These are phyloP conservation scores for Solea solea DNA, from an alignment of 2,113 vertebrate genomes.

Conservation along the genomic window DNA sequence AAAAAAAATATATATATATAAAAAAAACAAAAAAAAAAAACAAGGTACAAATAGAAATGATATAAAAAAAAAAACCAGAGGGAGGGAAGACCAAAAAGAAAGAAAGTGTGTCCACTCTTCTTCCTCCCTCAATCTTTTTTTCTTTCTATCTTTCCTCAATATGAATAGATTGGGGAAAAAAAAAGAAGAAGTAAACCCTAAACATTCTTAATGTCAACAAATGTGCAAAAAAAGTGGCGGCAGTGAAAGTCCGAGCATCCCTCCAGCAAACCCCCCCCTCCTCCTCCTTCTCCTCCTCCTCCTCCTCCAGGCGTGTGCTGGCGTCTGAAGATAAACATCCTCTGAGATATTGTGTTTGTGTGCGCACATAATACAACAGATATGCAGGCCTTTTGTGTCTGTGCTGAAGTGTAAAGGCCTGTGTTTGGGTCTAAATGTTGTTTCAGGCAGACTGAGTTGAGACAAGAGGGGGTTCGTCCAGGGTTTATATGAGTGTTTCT, in stretches of 20 bases:
- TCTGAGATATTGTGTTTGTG: constrained; percentile 59
- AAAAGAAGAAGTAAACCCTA: constrained; percentile 87
- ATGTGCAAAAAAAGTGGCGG: constrained; percentile 88
- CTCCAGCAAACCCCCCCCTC: constrained; percentile 34
- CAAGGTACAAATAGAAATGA: constrained; percentile 68
- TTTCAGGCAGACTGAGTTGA: constrained; percentile 29
- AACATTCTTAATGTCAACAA: constrained; percentile 99
- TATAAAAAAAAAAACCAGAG: constrained; percentile 56
- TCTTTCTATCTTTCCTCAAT: constrained; percentile 73
- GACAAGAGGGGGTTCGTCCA: constrained; percentile 34
- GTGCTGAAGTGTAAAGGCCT: constrained; percentile 49
- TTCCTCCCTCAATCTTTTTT: constrained; percentile 52
- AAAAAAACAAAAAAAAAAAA: constrained; percentile 48
- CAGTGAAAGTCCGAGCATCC: constrained; percentile 85
- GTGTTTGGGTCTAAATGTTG: constrained; percentile 21
- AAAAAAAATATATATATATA: constrained; percentile 51
- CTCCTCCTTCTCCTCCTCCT: background rate
- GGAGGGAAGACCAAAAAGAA: constrained; percentile 44
- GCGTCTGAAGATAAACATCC: constrained; percentile 52
- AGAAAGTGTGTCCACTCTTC: constrained; percentile 32
- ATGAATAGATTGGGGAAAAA: constrained; percentile 84
- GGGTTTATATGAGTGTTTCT: constrained; percentile 62
- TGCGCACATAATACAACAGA: constrained; percentile 27
- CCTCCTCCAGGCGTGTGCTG: constrained; percentile 45
- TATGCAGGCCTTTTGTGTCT: constrained; percentile 45